Percentiles rank a stretch among this genome's conserved stretches.
Evolutionary conservation across 2,797 vertebrate species (phyloP).

Genomic region (Sebastes glaucus): DNA sequence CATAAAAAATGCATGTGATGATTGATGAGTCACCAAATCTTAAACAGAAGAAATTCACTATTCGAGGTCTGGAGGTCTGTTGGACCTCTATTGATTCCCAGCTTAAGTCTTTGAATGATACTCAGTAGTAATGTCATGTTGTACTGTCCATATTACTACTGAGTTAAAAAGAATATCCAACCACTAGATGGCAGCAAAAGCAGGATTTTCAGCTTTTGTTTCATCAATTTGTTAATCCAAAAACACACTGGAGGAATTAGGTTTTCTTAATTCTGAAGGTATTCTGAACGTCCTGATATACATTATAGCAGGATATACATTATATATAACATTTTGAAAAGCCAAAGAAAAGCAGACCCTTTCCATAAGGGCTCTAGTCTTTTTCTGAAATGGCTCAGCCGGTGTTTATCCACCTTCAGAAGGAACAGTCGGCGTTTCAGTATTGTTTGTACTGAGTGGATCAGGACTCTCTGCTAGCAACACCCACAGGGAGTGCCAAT

Average conservation of each 20-base stretch:
- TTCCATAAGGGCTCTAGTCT: neutral
- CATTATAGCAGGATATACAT: neutral
- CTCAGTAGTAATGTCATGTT: neutral
- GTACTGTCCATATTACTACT: neutral
- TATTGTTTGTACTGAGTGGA: constrained; percentile 4
- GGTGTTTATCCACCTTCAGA: neutral
- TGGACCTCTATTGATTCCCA: neutral
- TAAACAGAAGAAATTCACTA: neutral
- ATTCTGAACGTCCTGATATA: neutral
- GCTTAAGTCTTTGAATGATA: neutral
- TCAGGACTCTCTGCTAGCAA: constrained; percentile 8
- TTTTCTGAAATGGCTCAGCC: neutral
- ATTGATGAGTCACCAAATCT: neutral
- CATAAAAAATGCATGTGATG: neutral
- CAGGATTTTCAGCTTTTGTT: constrained; percentile 5
- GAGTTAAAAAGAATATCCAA: neutral
- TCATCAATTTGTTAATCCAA: neutral
- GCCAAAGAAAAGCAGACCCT: neutral
- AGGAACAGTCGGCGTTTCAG: neutral
- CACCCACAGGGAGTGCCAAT: neutral
- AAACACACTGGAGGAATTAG: neutral
- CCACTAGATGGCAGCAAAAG: constrained; percentile 64
- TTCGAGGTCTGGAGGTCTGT: neutral
- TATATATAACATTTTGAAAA: neutral
- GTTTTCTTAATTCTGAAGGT: neutral